A percentile compares a stretch with the other conserved stretches of the same genome.
Evolutionary conservation across 1,140 invertebrate genomes (phyloP).

Genomic region (Bombus superbus): DNA sequence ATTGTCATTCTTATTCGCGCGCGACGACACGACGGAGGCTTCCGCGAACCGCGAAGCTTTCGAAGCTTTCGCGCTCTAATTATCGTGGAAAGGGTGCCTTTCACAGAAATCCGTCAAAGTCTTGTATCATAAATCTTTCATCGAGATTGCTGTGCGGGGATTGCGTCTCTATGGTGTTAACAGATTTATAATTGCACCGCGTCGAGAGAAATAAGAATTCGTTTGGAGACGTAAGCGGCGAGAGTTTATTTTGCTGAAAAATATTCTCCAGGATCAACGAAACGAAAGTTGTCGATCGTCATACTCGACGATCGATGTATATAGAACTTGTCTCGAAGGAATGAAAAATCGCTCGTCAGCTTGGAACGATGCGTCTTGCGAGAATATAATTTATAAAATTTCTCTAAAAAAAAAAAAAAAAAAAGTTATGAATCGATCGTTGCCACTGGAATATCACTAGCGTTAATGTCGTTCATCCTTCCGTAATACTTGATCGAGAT

Average conservation of each 20-base stretch:
- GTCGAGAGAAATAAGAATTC: neutral
- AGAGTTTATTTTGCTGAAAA: neutral
- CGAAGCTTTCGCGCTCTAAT: neutral
- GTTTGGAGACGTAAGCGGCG: neutral
- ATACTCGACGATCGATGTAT: no score
- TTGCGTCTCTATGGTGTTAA: neutral
- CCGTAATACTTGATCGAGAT: neutral
- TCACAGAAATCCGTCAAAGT: neutral
- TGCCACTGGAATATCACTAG: neutral
- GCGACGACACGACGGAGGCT: neutral
- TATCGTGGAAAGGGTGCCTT: neutral
- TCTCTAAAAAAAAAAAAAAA: no score
- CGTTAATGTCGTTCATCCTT: neutral
- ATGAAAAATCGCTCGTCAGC: no score
- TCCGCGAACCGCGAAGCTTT: neutral
- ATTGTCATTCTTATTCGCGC: neutral
- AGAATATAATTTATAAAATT: no score
- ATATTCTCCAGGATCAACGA: fast-evolving
- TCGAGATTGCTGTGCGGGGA: no score
- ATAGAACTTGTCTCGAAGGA: no score
- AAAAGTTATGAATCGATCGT: neutral
- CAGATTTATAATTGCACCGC: neutral
- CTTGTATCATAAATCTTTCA: no score
- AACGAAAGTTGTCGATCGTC: no score
- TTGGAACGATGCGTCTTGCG: no score